phyloP scores from a whole-genome alignment of 1,140 invertebrate genomes.

The Spodoptera frugiperda region DNA sequence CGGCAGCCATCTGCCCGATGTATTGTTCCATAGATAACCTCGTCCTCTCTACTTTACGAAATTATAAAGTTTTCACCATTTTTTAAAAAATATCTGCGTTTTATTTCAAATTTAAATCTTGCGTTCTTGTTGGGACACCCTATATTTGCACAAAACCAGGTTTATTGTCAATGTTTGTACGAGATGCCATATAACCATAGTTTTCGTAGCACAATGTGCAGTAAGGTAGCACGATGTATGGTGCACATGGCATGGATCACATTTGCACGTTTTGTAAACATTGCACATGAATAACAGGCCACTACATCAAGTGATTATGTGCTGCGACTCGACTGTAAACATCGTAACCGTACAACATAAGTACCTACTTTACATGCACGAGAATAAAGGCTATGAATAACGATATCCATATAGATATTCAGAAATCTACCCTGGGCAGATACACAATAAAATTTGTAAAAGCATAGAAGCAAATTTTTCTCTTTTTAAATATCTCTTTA shows the following conservation, averaged over 20 bases:
- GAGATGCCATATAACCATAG: neutral
- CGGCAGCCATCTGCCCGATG: no score
- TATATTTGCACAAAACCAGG: no score
- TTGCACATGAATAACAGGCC: conserved; percentile 15
- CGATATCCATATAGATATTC: neutral
- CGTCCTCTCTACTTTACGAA: no score
- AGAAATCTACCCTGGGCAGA: neutral
- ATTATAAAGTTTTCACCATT: no score
- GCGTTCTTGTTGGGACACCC: no score
- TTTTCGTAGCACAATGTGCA: neutral
- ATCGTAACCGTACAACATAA: neutral
- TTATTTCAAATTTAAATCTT: no score
- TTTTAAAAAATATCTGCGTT: no score
- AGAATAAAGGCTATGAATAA: neutral
- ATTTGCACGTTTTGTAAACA: conserved; percentile 28
- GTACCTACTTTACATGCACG: neutral
- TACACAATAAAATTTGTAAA: neutral
- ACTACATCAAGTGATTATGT: conserved; percentile 38
- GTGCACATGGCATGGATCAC: conserved; percentile 16
- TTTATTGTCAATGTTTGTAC: no score
- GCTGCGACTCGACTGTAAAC: conserved; percentile 23
- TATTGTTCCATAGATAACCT: no score
- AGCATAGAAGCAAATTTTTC: neutral
- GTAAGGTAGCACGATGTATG: conserved; percentile 4
- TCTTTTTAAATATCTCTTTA: neutral